Conservation (phyloP, 2,113 vertebrate species). For the Pristiophorus japonicus region DNA sequence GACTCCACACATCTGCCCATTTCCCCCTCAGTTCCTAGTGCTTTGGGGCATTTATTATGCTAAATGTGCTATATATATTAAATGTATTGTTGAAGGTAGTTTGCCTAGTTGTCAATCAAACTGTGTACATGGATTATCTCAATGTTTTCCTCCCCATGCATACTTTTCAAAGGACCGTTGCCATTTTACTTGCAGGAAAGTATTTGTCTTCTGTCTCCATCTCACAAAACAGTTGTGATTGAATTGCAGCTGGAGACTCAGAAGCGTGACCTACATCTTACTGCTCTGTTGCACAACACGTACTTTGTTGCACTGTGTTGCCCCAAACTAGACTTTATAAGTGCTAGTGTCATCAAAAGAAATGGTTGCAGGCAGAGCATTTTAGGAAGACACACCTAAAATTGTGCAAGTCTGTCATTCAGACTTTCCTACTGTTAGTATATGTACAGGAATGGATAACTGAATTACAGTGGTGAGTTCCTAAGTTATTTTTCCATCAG, state of each 20-base stretch:
- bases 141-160: not conserved
- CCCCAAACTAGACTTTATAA: not conserved
- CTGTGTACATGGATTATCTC: not conserved
- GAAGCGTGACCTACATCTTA: not conserved
- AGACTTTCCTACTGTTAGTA: not conserved
- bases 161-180: not conserved
- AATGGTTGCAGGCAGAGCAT: not conserved
- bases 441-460: not conserved
- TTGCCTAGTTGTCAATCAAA: not conserved
- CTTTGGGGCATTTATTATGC: not conserved
- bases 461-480: not conserved
- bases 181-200: not conserved
- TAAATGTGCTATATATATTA: not conserved
- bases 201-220: not conserved
- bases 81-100: not conserved
- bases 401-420: not conserved
- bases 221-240: not conserved
- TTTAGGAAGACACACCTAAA: not conserved
- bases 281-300: not conserved
- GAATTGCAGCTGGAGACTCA: not conserved
- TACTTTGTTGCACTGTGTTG: not conserved
- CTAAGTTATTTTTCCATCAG: not conserved
- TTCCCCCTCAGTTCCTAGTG: not conserved
- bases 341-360: not conserved
- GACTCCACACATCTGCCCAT: not conserved